These are phyloP conservation scores for Cerastis rubricosa DNA, from an alignment of 2,888 invertebrate genomes.

Conservation along the genomic window DNA sequence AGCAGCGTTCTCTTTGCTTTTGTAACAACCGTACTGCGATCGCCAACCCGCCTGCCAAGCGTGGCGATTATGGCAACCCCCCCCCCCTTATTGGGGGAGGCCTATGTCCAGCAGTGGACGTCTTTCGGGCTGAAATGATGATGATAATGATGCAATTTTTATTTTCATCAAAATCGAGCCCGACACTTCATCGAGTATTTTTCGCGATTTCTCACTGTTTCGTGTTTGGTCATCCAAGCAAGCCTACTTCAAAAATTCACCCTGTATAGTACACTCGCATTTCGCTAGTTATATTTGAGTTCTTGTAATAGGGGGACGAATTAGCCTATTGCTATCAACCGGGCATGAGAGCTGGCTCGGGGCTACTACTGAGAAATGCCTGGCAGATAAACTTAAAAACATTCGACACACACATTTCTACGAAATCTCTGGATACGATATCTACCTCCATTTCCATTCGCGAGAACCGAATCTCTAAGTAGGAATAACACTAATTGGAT, in stretches of 20 bases:
- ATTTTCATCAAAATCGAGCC: background rate
- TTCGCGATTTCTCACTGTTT: background rate
- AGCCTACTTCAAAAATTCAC: background rate
- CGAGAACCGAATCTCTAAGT: slow-evolving; percentile 19
- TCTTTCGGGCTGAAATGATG: too few species aligned
- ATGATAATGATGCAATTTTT: background rate
- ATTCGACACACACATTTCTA: background rate
- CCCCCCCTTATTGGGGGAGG: too few species aligned
- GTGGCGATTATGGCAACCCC: too few species aligned
- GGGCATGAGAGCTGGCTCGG: background rate
- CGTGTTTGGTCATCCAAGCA: background rate
- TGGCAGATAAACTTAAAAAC: background rate
- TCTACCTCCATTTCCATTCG: slow-evolving; percentile 15
- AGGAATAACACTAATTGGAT: slow-evolving; percentile 41
- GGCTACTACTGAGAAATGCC: background rate
- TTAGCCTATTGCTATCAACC: background rate
- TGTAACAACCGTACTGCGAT: too few species aligned
- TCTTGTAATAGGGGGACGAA: background rate
- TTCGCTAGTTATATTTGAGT: background rate
- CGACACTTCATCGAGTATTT: background rate
- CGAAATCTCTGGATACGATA: background rate
- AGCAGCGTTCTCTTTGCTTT: too few species aligned
- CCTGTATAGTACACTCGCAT: background rate
- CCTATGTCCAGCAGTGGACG: too few species aligned
- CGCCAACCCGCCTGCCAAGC: too few species aligned